These are phyloP conservation scores for Ceratina australensis DNA, from an alignment of 1,140 invertebrate genomes.

Conservation along the genomic window DNA sequence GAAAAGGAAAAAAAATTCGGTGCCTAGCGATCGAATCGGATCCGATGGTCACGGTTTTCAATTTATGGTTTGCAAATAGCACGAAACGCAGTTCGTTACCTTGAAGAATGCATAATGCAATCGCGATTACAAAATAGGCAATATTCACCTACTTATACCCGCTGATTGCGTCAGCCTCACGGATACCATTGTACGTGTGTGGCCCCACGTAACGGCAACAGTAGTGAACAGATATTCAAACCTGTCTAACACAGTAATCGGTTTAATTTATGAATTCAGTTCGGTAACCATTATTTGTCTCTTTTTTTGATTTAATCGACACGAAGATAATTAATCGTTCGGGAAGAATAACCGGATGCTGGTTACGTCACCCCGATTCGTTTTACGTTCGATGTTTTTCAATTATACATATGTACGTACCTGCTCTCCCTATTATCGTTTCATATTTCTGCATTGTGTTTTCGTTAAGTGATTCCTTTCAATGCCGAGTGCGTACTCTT, in stretches of 20 bases:
- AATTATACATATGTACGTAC: background rate
- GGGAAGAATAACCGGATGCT: background rate
- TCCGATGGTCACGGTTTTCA: no score
- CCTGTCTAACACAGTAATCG: background rate
- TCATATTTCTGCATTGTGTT: no score
- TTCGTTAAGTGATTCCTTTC: background rate
- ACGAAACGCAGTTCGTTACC: constrained; percentile 5
- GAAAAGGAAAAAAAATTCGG: no score
- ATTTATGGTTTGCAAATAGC: background rate
- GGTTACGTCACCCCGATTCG: background rate
- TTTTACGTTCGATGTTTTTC: constrained; percentile 10
- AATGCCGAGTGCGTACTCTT: background rate
- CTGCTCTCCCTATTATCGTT: no score
- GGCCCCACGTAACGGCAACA: no score
- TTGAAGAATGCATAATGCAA: background rate
- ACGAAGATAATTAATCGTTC: background rate
- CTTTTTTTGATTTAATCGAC: background rate
- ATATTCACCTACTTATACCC: background rate
- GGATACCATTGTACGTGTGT: no score
- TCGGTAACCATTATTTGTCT: constrained; percentile 1
- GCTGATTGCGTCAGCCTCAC: background rate
- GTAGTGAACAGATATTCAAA: background rate
- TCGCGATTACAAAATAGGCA: background rate
- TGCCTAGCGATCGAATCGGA: no score
- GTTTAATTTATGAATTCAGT: background rate